phyloP scores from a whole-genome alignment of 2,113 vertebrate species.

The Lucifuga dentata region DNA sequence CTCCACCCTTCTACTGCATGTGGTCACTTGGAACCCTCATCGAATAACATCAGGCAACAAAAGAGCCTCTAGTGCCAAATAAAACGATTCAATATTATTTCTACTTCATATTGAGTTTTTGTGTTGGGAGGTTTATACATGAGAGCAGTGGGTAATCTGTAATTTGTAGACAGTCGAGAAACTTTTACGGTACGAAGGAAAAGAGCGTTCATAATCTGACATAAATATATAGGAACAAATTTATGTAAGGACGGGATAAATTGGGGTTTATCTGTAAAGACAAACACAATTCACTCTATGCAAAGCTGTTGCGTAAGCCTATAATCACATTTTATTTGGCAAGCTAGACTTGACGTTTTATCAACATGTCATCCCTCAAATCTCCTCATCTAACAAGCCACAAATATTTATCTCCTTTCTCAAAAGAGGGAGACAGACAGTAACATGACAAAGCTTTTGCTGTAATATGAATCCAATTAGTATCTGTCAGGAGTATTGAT shows the following conservation, averaged over 20 bases:
- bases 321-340: constrained; percentile 13
- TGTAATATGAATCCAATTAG: constrained; percentile 52
- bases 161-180: background rate
- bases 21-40: constrained; percentile 47
- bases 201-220: background rate
- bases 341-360: background rate
- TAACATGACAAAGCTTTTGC: constrained; percentile 37
- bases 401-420: constrained; percentile 26
- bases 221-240: too few relatives aligned
- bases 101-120: background rate
- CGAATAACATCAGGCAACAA: constrained; percentile 40
- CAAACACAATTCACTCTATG: constrained; percentile 12
- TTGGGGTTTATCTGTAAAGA: background rate
- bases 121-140: constrained; percentile 1
- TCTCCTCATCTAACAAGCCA: constrained; percentile 10
- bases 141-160: constrained; percentile 12
- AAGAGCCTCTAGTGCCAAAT: constrained; percentile 49
- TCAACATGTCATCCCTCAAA: constrained; percentile 9
- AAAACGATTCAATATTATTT: constrained; percentile 58
- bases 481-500: constrained; percentile 30
- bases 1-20: constrained; percentile 56
- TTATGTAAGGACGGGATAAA: too few relatives aligned
- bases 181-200: background rate
- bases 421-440: constrained; percentile 18
- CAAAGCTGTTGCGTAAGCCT: background rate